A percentile compares a stretch with the other conserved stretches of the same genome.
phyloP scores from a whole-genome alignment of 2,888 invertebrate species.

The Sarcophaga variegata region DNA sequence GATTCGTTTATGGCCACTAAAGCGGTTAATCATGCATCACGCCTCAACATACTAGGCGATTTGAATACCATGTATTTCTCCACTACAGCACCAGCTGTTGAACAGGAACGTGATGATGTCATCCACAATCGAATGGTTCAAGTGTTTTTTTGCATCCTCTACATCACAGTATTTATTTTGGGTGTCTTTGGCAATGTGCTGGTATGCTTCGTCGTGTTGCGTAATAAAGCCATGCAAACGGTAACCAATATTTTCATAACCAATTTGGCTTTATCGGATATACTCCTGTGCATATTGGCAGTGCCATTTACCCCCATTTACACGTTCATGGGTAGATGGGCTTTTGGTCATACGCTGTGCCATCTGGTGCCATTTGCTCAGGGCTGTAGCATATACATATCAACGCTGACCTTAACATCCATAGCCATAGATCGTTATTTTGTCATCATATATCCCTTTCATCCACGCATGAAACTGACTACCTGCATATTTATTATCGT shows the following conservation, averaged over 20 bases:
- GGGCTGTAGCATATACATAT: slow-evolving; percentile 98
- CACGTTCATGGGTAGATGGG: slow-evolving; percentile 95
- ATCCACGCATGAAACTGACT: slow-evolving; percentile 93
- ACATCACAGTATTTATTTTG: slow-evolving; percentile 86
- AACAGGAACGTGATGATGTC: slow-evolving; percentile 70
- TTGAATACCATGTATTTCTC: slow-evolving; percentile 30
- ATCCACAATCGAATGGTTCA: slow-evolving; percentile 78
- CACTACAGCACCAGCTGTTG: slow-evolving; percentile 30
- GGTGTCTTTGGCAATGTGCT: slow-evolving; percentile 95
- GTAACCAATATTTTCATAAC: slow-evolving; percentile 99
- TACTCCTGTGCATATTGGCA: slow-evolving; percentile 94
- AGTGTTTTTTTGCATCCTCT: slow-evolving; percentile 79
- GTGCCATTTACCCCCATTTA: slow-evolving; percentile 98
- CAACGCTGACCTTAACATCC: slow-evolving; percentile 96
- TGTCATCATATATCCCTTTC: slow-evolving; percentile 97
- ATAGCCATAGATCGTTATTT: slow-evolving; percentile 99
- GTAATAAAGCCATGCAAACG: slow-evolving; percentile 97
- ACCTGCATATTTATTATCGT: slow-evolving; percentile 93
- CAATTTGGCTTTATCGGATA: slow-evolving; percentile 97
- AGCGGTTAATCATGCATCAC: slow-evolving; percentile 45
- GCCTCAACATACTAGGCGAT: slow-evolving; percentile 27
- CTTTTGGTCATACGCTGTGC: slow-evolving; percentile 94
- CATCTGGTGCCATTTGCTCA: slow-evolving; percentile 95
- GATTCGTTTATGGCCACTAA: slow-evolving; percentile 25
- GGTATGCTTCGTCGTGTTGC: slow-evolving; percentile 95